These are phyloP conservation scores for Sycophaga agraensis DNA, from an alignment of 1,140 invertebrate species.

Conservation along the genomic window DNA sequence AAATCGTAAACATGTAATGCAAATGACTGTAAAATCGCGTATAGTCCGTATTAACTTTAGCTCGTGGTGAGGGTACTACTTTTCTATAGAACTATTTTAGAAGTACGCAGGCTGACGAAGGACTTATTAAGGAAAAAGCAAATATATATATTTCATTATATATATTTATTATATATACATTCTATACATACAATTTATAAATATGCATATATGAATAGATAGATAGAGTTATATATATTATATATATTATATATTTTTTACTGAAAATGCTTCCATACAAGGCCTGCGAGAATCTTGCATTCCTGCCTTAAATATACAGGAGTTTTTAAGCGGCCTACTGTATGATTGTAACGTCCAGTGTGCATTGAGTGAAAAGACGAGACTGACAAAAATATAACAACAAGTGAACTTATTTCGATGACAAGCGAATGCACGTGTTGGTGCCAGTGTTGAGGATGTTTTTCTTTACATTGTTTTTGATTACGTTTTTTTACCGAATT, in stretches of 20 bases:
- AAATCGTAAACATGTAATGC: conserved; percentile 34
- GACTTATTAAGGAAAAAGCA: conserved; percentile 34
- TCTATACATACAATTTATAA: conserved; percentile 36
- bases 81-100: conserved; percentile 45
- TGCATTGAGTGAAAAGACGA: conserved; percentile 38
- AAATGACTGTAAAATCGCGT: conserved; percentile 41
- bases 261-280: conserved; percentile 48
- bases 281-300: conserved; percentile 41
- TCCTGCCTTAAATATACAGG: conserved; percentile 46
- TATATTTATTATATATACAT: conserved; percentile 28
- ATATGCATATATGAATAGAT: conserved; percentile 32
- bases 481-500: conserved; percentile 6
- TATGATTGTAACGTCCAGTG: conserved; percentile 44
- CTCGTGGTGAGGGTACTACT: conserved; percentile 53
- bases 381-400: conserved; percentile 26
- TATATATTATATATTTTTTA: conserved; percentile 39
- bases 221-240: conserved; percentile 23
- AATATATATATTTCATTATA: conserved; percentile 28
- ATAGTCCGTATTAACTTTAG: conserved; percentile 48
- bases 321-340: conserved; percentile 46
- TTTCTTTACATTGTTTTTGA: conserved; percentile 22
- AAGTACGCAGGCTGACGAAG: conserved; percentile 36
- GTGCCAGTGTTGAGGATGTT: conserved; percentile 23
- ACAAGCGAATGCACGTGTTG: conserved; percentile 33
- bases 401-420: conserved; percentile 39